phyloP scores from a whole-genome alignment of 2,113 vertebrate genomes.

The Platysternon megacephalum region DNA sequence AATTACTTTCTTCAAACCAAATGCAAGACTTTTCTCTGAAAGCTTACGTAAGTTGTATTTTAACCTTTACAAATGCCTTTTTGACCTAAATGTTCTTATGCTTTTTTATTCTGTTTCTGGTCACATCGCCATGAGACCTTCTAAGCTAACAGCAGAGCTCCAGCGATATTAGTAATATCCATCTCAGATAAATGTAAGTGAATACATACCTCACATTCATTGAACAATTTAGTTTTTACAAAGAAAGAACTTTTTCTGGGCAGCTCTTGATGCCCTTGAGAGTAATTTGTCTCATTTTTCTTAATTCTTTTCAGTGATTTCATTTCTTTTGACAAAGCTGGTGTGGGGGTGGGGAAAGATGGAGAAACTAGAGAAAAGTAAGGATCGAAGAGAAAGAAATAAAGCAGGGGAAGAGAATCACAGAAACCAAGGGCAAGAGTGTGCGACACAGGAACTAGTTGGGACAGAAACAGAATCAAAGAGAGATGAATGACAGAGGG shows the following conservation, averaged over 20 bases:
- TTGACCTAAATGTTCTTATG: not conserved
- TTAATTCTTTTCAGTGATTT: constrained; percentile 34
- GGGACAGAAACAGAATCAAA: not conserved
- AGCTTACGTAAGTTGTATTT: not conserved
- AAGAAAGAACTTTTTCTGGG: constrained; percentile 16
- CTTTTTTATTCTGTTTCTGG: constrained; percentile 30
- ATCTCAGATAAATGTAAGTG: constrained; percentile 11
- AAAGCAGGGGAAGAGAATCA: not conserved
- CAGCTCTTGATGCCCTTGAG: not conserved
- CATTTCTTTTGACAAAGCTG: constrained; percentile 9
- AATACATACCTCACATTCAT: constrained; percentile 25
- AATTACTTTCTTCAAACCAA: constrained; percentile 1
- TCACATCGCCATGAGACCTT: not conserved
- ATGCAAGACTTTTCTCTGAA: not conserved
- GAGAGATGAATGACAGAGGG: not conserved
- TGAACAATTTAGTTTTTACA: constrained; percentile 7
- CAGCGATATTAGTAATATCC: not conserved
- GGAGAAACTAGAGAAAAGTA: not conserved
- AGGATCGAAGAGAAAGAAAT: not conserved
- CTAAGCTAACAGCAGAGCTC: not conserved
- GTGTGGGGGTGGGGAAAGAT: not conserved
- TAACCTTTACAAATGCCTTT: constrained; percentile 39
- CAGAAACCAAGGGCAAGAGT: not conserved
- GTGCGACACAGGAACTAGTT: not conserved
- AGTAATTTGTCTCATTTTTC: constrained; percentile 35